These are phyloP conservation scores for Eilema griseolum DNA, from an alignment of 2,888 invertebrate species.

Conservation along the genomic window DNA sequence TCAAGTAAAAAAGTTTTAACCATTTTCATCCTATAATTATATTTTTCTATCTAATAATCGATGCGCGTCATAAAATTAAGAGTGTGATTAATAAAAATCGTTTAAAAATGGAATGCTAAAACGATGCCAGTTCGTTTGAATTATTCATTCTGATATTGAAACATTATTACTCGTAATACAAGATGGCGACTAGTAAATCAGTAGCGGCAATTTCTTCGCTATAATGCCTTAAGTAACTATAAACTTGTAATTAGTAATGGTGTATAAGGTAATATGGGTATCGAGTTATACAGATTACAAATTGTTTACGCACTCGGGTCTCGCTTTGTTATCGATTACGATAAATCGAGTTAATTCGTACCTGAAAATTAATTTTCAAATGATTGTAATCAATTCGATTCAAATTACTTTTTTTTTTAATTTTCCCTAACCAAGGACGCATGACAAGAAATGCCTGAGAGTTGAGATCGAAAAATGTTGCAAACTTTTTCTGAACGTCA, in stretches of 20 bases:
- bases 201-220: conserved; percentile 77
- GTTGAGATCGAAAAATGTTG: conserved; percentile 13
- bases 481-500: neutral
- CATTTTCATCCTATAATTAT: neutral
- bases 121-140: conserved; percentile 19
- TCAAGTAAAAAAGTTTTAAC: neutral
- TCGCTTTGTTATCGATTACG: conserved; percentile 56
- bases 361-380: conserved; percentile 60
- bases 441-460: conserved; percentile 30
- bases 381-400: conserved; percentile 71
- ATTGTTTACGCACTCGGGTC: conserved; percentile 74
- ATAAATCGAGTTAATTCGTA: conserved; percentile 52
- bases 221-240: conserved; percentile 79
- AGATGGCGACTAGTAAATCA: conserved; percentile 82
- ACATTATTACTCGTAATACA: conserved; percentile 51
- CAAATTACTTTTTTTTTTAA: conserved; percentile 43
- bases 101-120: conserved; percentile 9
- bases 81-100: neutral
- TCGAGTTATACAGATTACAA: conserved; percentile 67
- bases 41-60: neutral
- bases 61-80: neutral
- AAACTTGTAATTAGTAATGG: conserved; percentile 82
- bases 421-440: conserved; percentile 32
- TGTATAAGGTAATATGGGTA: conserved; percentile 71
- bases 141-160: conserved; percentile 79